Base-by-base conservation (phyloP, 2,888 invertebrate genomes). In the Dinocampus coccinellae region DNA sequence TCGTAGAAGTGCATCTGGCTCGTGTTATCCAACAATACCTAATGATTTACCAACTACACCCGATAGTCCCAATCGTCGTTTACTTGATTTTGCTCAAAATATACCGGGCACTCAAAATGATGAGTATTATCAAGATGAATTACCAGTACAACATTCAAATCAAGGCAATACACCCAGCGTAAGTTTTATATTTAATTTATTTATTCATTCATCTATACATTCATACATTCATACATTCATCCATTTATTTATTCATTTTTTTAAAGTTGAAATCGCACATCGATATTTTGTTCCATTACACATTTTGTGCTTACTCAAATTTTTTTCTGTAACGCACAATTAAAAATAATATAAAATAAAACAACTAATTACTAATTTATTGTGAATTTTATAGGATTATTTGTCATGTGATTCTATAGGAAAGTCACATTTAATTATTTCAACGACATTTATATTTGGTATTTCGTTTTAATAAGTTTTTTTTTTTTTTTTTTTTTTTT, bases 1-100 rank as follows among this genome's bases (percentile, higher is more conserved):
- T 77, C 88, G 89, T 74, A 88, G 90, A 78, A 90, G 89, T 82
- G 89, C 89, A 79, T 89, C 90, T 3, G 47, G 47, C 77, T 89
- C 90, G 83, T 87, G 83, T 74, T 84, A 85, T 70, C 85, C 87
- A 29, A 83, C 81, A 75, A 76, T 87, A 70, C 85, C 86, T 39
- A 86, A 85, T 77, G 87, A 87, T 29, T 72, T 86, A 72, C 84
- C 86, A 34, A 83, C 81, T 57, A 85, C 87, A 53, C 87, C 87
- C 68, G 87, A 87, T 77, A 87, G 87, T 72, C 87, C 87, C 16
- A 87, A 85, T 63, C 82, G 87, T 55, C 83, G 87, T 33, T 81
- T 87, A 0, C 82, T 87, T 71, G 87, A 87, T 73, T 87, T 86
- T 74, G 87, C 87, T 65, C 87, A 85, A 77, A 85, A 84, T 75